Percentiles rank a stretch among this genome's conserved stretches.
Conservation (phyloP, 2,113 vertebrate species). For the Cariama cristata region DNA sequence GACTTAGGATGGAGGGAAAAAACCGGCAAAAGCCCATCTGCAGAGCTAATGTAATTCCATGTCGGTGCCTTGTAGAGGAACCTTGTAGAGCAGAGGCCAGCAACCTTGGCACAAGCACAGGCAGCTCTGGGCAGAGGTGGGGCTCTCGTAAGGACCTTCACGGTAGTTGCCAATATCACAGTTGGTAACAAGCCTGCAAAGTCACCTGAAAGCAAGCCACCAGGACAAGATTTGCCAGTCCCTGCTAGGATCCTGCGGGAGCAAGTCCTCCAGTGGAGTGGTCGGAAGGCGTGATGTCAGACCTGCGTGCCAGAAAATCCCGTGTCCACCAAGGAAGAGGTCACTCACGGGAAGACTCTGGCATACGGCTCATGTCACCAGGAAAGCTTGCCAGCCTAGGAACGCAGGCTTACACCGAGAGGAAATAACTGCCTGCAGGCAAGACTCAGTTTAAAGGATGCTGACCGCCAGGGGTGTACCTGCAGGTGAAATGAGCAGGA, state of each 20-base stretch:
- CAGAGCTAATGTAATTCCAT: background rate
- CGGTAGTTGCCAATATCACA: no score
- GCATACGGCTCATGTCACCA: rapidly evolving
- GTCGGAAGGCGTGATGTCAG: background rate
- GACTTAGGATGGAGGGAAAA: background rate
- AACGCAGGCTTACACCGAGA: background rate
- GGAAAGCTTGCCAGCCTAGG: background rate
- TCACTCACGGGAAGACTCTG: rapidly evolving
- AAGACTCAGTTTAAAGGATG: background rate
- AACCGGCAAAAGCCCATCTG: background rate
- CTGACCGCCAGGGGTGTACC: background rate
- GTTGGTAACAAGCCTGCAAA: background rate
- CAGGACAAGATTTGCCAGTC: background rate
- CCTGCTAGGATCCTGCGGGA: background rate
- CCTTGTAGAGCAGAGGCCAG: background rate
- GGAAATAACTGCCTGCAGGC: background rate
- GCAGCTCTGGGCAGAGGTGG: background rate
- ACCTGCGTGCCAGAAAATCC: background rate
- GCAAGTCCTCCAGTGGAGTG: background rate
- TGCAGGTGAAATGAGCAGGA: background rate
- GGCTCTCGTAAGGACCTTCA: background rate
- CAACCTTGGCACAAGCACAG: background rate
- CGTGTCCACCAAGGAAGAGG: background rate
- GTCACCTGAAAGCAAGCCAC: background rate
- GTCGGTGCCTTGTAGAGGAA: no score